These are phyloP conservation scores for Leptobrachium ailaonicum DNA, from an alignment of 2,113 vertebrate species.

Conservation along the genomic window DNA sequence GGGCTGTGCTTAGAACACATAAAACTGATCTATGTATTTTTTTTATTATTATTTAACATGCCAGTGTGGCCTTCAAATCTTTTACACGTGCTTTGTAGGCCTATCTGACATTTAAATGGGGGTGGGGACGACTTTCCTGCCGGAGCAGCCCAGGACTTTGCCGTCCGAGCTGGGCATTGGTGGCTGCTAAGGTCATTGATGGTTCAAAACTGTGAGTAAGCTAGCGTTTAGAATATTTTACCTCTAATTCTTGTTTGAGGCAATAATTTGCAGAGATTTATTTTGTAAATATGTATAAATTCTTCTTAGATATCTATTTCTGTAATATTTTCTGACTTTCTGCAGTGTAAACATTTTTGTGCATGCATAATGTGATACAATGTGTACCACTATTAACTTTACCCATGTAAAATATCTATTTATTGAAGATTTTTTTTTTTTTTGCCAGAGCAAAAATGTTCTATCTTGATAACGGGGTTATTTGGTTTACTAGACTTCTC, in stretches of 20 bases:
- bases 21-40: too few species aligned
- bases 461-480: conserved; percentile 52
- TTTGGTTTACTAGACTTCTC: neutral
- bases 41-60: too few species aligned
- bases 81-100: conserved; percentile 43
- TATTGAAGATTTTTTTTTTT: conserved; percentile 76
- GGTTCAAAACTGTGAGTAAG: conserved; percentile 68
- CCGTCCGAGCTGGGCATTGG: neutral
- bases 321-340: conserved; percentile 79
- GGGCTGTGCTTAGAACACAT: conserved; percentile 56
- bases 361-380: conserved; percentile 83
- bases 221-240: conserved; percentile 71
- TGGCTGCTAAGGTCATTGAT: neutral
- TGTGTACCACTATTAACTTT: conserved; percentile 84
- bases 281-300: conserved; percentile 93
- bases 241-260: conserved; percentile 89
- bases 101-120: neutral
- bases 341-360: conserved; percentile 78
- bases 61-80: conserved; percentile 37
- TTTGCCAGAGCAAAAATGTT: conserved; percentile 61
- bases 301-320: conserved; percentile 75
- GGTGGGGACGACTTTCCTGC: neutral
- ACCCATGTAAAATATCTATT: conserved; percentile 84
- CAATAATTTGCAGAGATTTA: conserved; percentile 87
- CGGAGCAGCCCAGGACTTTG: neutral